Percentiles rank a stretch among this genome's conserved stretches.
Evolutionary conservation across 2,113 vertebrate species (phyloP).

Genomic region (Himantopus leucocephalus): DNA sequence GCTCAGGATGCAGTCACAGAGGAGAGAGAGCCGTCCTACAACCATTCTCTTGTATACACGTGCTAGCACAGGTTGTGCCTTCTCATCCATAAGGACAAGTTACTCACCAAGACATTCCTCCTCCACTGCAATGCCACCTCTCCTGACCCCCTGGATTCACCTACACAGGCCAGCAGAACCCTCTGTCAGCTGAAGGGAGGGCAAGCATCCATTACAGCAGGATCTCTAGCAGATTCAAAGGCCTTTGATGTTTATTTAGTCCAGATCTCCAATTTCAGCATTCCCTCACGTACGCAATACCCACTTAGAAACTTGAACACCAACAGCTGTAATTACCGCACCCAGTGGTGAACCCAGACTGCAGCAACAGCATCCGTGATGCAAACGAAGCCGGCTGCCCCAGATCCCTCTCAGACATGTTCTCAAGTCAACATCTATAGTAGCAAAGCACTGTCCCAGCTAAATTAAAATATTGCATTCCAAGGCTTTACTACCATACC

Average conservation of each 20-base stretch:
- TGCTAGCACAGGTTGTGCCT: rapidly evolving
- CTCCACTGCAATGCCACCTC: neutral
- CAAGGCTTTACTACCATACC: neutral
- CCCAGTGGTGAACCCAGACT: neutral
- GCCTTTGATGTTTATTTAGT: neutral
- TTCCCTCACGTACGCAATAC: neutral
- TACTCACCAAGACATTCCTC: neutral
- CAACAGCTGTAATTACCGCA: neutral
- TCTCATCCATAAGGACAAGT: neutral
- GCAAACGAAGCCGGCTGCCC: rapidly evolving
- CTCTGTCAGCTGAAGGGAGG: neutral
- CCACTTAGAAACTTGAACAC: neutral
- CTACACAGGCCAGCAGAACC: neutral
- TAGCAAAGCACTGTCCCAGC: neutral
- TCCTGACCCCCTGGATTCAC: neutral
- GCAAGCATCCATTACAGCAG: rapidly evolving
- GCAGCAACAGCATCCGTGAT: neutral
- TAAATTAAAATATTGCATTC: neutral
- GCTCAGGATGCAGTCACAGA: neutral
- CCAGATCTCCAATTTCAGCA: neutral
- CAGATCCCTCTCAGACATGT: neutral
- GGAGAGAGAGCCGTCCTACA: neutral
- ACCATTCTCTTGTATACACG: rapidly evolving
- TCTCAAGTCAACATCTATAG: neutral
- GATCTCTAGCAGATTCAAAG: neutral